These are phyloP conservation scores for Serripes groenlandicus DNA, from an alignment of 2,888 invertebrate genomes.

Conservation along the genomic window DNA sequence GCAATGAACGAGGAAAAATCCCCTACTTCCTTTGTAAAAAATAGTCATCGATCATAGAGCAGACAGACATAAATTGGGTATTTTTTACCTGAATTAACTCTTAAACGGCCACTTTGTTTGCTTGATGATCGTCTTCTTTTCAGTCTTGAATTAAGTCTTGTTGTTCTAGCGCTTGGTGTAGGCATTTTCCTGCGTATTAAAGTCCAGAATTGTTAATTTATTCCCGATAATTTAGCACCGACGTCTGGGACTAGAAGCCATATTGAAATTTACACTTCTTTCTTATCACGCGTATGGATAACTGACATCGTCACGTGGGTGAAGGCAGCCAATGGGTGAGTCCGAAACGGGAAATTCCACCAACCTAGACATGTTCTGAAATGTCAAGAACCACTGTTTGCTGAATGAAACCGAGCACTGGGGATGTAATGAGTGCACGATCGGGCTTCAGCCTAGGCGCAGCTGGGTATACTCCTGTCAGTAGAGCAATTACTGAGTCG, in stretches of 20 bases:
- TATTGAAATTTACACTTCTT: constrained; percentile 77
- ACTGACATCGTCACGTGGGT: constrained; percentile 71
- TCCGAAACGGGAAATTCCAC: constrained; percentile 60
- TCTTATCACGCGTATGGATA: constrained; percentile 73
- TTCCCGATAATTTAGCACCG: constrained; percentile 51
- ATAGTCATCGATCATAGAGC: constrained; percentile 27
- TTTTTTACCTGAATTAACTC: constrained; percentile 67
- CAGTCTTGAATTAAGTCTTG: constrained; percentile 76
- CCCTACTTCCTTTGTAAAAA: constrained; percentile 11
- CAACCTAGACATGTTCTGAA: constrained; percentile 57
- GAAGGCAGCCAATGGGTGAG: constrained; percentile 59
- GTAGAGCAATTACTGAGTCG: constrained; percentile 55
- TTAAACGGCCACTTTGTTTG: constrained; percentile 56
- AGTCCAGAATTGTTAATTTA: constrained; percentile 40
- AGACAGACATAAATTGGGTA: constrained; percentile 20
- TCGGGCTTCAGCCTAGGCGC: constrained; percentile 68
- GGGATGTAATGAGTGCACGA: constrained; percentile 61
- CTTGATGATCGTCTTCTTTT: constrained; percentile 58
- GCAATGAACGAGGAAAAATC: background rate
- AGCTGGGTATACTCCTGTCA: constrained; percentile 63
- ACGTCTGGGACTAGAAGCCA: constrained; percentile 74
- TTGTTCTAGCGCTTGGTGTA: constrained; percentile 74
- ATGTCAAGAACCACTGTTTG: constrained; percentile 57
- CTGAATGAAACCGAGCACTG: constrained; percentile 5
- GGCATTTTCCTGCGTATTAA: constrained; percentile 73